phyloP scores from a whole-genome alignment of 2,797 vertebrate genomes.

The Platyrinchus mystaceus region DNA sequence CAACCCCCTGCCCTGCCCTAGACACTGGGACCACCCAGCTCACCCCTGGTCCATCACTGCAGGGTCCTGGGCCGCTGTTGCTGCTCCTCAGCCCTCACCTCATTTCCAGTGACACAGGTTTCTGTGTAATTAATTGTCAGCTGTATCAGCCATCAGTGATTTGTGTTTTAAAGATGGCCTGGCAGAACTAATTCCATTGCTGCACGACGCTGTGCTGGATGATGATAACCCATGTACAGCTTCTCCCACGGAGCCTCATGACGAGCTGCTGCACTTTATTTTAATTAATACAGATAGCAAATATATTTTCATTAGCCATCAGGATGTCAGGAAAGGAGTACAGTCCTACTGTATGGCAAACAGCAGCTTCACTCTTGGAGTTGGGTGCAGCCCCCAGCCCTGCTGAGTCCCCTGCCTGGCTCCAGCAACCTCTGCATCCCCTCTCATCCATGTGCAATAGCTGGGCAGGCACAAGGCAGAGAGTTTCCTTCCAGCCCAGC shows the following conservation, averaged over 20 bases:
- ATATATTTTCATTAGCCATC: conserved; percentile 41
- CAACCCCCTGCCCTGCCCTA: fast-evolving
- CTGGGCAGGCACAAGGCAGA: background rate
- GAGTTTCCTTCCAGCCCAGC: background rate
- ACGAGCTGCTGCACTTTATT: conserved; percentile 35
- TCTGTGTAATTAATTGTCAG: background rate
- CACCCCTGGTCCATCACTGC: background rate
- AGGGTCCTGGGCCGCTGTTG: background rate
- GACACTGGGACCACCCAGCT: background rate
- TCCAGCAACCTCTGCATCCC: background rate
- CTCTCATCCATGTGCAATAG: fast-evolving
- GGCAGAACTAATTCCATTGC: conserved; percentile 42
- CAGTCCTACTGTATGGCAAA: fast-evolving
- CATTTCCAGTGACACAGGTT: fast-evolving
- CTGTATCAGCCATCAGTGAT: conserved; percentile 12
- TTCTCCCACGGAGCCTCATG: conserved; percentile 4
- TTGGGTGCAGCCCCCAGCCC: background rate
- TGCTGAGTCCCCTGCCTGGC: background rate
- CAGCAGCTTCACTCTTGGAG: fast-evolving
- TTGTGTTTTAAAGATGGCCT: conserved; percentile 29
- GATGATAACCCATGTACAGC: conserved; percentile 12
- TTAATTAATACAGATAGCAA: conserved; percentile 64
- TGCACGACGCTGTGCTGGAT: background rate
- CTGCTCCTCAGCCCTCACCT: background rate
- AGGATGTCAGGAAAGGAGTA: background rate